A percentile compares a stretch with the other conserved stretches of the same genome.
Conservation (phyloP, 23 tunicate genomes). For the Aplidium turbinatum region DNA sequence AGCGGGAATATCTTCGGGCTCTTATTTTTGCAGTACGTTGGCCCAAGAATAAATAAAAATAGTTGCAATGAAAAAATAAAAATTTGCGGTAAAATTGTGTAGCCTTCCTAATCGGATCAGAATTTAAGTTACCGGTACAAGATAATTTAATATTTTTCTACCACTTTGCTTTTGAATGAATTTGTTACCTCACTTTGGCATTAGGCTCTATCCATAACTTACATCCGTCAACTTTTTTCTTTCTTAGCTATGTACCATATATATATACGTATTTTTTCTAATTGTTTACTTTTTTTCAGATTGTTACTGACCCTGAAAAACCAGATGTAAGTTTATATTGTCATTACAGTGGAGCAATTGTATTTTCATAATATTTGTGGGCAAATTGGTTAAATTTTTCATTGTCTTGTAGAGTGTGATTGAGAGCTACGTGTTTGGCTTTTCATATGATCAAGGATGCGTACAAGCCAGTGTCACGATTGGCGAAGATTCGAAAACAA, state of each 20-base stretch:
- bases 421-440: constrained; percentile 75
- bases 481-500: neutral
- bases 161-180: too few species aligned
- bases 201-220: too few species aligned
- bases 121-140: too few species aligned
- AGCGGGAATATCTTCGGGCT: constrained; percentile 60
- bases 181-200: too few species aligned
- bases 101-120: too few species aligned
- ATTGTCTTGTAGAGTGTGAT: constrained; percentile 34
- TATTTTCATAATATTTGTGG: neutral
- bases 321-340: constrained; percentile 23
- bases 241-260: too few species aligned
- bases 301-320: constrained; percentile 36
- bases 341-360: neutral
- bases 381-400: neutral
- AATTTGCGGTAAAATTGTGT: too few species aligned
- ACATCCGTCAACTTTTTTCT: too few species aligned
- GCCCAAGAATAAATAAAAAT: too few species aligned
- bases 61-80: too few species aligned
- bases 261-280: too few species aligned
- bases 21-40: constrained; percentile 62
- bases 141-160: too few species aligned
- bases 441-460: constrained; percentile 51
- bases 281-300: constrained; percentile 26
- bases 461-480: constrained; percentile 48